Evolutionary conservation across 1,140 invertebrate genomes (phyloP), one percentile per base, ranked within the genome.

Genomic region (Heterodera carotae): DNA sequence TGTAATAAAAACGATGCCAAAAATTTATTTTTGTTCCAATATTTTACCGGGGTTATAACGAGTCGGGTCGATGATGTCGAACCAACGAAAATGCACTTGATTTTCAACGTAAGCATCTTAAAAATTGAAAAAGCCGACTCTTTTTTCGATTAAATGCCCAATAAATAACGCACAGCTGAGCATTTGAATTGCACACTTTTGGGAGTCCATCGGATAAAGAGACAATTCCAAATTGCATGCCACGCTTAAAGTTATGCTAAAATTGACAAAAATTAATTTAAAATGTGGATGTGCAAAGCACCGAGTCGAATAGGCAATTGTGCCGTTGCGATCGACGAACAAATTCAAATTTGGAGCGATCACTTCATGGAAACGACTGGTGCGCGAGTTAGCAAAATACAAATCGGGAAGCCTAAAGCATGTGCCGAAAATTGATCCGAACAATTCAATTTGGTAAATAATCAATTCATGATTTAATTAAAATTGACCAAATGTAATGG

Each of bases 371-470:
- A 86, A 85, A 34, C 80, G 68, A 15, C 84, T 76, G 15, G 75
- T 69, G 29, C 84, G 62, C 2, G 84, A 84, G 81, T 86, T 86
- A 7, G 85, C 76, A 78, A 86, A 87, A 76, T 86, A 86, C 18
- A 86, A 60, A 73, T 86, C 85, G 22, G 85, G 85, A 75, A 92
- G 91, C 92, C 92, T 74, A 66, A 34, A 39, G n/a, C n/a, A 22
- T 22, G 59, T 18, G 31, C 34, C n/a, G 25, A n/a, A n/a, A 43
- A 43, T 8, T 43, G 0, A 43, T 43, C 0, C n/a, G n/a, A n/a
- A n/a, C n/a, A 56, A 4, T 43, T 43, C 3, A 27, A 59, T 48
- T 73, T 53, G 27, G 60, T 27, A 2, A 48, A 56, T 90, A 72
- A 68, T 36, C 10, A 43, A 8, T 68, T 74, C 22, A 15, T 18